These are phyloP conservation scores for Patella caerulea DNA, from an alignment of 2,888 invertebrate species.

Conservation along the genomic window DNA sequence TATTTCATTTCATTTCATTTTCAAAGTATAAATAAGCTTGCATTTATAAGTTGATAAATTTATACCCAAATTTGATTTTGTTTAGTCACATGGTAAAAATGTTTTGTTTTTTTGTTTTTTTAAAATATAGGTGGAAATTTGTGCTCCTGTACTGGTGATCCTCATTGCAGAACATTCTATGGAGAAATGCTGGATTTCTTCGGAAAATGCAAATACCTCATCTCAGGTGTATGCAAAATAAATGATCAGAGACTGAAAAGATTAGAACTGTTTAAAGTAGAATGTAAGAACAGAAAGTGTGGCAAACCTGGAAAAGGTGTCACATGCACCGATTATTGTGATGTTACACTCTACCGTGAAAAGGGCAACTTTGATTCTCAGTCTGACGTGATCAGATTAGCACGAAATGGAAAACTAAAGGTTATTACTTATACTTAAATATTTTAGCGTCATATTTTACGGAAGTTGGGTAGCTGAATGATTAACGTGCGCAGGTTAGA, in stretches of 20 bases:
- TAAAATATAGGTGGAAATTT: background rate
- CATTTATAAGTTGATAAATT: too few relatives aligned
- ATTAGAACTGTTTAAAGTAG: background rate
- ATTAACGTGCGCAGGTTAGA: too few relatives aligned
- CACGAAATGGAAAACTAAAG: background rate
- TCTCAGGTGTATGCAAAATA: background rate
- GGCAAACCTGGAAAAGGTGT: background rate
- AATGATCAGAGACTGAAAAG: background rate
- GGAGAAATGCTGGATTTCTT: background rate
- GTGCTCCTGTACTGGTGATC: background rate
- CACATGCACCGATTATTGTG: background rate
- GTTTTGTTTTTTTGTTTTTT: background rate
- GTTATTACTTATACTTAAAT: background rate
- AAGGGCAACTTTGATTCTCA: background rate
- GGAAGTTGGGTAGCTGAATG: too few relatives aligned
- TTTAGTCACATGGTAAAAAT: too few relatives aligned
- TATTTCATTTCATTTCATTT: too few relatives aligned
- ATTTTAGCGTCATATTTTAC: too few relatives aligned
- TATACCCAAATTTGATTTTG: too few relatives aligned
- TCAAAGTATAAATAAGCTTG: too few relatives aligned
- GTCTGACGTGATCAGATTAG: background rate
- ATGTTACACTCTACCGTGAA: background rate
- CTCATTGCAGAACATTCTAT: background rate
- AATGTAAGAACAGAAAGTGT: background rate
- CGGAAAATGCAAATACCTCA: conserved; percentile 3